Evolutionary conservation across 2,888 invertebrate species (phyloP).

Genomic region (Phyto melanocephala): DNA sequence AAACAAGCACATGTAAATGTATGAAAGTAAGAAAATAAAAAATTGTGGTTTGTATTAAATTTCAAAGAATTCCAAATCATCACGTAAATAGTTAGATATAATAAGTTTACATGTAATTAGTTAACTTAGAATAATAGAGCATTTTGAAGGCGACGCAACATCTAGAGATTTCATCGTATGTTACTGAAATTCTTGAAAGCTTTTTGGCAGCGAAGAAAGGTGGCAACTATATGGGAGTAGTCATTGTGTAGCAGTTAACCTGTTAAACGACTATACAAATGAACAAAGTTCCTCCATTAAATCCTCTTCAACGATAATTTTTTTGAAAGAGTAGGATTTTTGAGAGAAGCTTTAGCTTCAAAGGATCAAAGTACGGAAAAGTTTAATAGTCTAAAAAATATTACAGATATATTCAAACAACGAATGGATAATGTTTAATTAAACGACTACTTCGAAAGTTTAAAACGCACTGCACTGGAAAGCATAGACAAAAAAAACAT

Average conservation of each 20-base stretch:
- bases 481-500: slow-evolving; percentile 62
- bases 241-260: slow-evolving; percentile 68
- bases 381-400: slow-evolving; percentile 65
- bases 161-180: slow-evolving; percentile 42
- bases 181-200: slow-evolving; percentile 67
- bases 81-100: background rate
- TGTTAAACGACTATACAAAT: background rate
- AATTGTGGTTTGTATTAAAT: slow-evolving; percentile 24
- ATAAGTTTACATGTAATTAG: background rate
- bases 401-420: slow-evolving; percentile 72
- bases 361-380: slow-evolving; percentile 71
- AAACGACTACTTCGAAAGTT: slow-evolving; percentile 69
- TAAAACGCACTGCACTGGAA: slow-evolving; percentile 68
- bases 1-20: background rate
- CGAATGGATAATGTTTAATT: slow-evolving; percentile 68
- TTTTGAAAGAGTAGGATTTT: slow-evolving; percentile 72
- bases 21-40: background rate
- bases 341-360: slow-evolving; percentile 75
- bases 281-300: slow-evolving; percentile 73
- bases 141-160: background rate
- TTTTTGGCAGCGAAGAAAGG: slow-evolving; percentile 71
- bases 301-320: slow-evolving; percentile 72
- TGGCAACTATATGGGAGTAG: slow-evolving; percentile 75
- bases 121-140: slow-evolving; percentile 12
- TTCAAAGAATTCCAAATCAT: background rate